Percentiles rank a stretch among this genome's conserved stretches.
Conservation (phyloP, 2,797 vertebrate genomes). For the Enteromius mattozi region DNA sequence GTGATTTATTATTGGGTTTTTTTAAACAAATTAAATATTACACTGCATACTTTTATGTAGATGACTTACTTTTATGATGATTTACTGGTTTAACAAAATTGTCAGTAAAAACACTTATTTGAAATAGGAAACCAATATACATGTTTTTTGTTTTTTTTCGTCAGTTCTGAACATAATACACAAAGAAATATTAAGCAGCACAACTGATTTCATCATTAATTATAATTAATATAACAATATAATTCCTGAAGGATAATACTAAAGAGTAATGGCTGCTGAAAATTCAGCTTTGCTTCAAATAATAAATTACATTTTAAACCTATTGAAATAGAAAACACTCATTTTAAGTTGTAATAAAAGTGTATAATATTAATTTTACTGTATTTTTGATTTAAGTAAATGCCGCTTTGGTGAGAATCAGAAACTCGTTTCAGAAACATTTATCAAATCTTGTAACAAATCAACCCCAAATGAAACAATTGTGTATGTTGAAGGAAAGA, state of each 20-base stretch:
- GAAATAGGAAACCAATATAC: no score
- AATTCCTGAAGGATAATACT: background rate
- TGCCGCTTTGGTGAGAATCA: background rate
- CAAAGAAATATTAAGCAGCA: no score
- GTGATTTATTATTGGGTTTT: background rate
- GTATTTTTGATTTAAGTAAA: background rate
- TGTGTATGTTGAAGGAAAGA: background rate
- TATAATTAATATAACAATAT: background rate
- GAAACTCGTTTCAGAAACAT: background rate
- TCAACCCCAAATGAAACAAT: background rate
- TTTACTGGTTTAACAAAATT: background rate
- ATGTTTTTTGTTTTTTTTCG: no score
- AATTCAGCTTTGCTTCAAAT: background rate
- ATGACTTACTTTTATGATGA: no score
- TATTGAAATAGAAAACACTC: background rate
- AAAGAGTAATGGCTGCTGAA: background rate
- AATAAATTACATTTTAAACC: background rate
- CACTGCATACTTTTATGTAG: background rate
- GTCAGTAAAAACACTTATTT: background rate
- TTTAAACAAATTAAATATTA: background rate
- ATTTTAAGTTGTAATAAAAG: background rate
- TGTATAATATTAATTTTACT: background rate
- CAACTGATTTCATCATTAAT: background rate
- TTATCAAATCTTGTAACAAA: background rate
- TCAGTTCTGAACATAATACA: background rate